A percentile compares a stretch with the other conserved stretches of the same genome.
phyloP scores from a whole-genome alignment of 2,113 vertebrate species.

The Mormoops blainvillei region DNA sequence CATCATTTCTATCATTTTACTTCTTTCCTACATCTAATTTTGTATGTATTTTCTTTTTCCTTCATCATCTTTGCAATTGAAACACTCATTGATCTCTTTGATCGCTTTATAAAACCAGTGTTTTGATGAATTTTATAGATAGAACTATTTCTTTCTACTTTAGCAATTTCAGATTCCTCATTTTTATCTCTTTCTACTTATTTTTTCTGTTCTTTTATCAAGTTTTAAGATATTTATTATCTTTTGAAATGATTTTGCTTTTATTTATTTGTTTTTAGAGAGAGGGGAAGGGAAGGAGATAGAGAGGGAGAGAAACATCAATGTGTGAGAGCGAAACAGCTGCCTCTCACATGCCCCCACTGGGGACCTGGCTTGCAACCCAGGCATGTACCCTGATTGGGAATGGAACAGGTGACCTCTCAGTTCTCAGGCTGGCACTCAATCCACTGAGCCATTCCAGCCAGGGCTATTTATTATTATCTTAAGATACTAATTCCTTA shows the following conservation, averaged over 20 bases:
- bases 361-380: too few species aligned
- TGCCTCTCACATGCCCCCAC: too few species aligned
- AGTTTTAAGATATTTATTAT: neutral
- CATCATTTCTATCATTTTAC: neutral
- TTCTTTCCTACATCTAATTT: neutral
- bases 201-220: neutral
- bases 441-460: too few species aligned
- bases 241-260: too few species aligned
- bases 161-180: neutral
- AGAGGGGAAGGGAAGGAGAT: too few species aligned
- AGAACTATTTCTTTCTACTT: neutral
- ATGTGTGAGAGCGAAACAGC: too few species aligned
- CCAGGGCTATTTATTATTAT: too few species aligned
- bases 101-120: neutral
- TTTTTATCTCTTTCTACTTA: neutral
- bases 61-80: neutral
- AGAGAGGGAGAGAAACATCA: too few species aligned
- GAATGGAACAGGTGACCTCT: too few species aligned
- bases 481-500: neutral
- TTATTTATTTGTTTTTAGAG: too few species aligned
- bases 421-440: too few species aligned
- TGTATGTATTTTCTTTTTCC: neutral
- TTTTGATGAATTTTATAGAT: neutral
- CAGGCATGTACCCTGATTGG: too few species aligned
- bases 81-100: neutral